phyloP scores from a whole-genome alignment of 2,797 vertebrate species.

The Hephaestus fuliginosus region DNA sequence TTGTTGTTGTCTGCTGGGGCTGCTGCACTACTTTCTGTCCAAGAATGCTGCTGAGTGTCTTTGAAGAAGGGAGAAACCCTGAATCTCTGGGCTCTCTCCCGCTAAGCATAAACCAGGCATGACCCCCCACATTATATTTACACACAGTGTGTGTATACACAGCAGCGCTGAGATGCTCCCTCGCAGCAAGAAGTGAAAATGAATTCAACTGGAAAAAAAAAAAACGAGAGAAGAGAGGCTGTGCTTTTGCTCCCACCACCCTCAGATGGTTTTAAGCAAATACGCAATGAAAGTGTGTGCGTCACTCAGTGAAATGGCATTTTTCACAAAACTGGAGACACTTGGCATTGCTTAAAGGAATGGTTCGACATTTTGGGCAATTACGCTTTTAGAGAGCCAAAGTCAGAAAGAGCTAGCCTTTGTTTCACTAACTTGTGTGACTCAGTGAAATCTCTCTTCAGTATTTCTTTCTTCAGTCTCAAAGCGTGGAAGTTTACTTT shows the following conservation, averaged over 20 bases:
- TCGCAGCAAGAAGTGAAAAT: slow-evolving; percentile 32
- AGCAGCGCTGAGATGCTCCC: slow-evolving; percentile 48
- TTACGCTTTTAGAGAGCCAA: background rate
- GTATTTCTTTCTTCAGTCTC: background rate
- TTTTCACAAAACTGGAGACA: slow-evolving; percentile 33
- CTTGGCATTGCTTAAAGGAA: slow-evolving; percentile 8
- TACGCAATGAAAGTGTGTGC: slow-evolving; percentile 61
- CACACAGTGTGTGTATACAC: slow-evolving; percentile 37
- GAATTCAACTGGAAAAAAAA: background rate
- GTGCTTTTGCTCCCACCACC: slow-evolving; percentile 63
- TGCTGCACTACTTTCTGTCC: slow-evolving; percentile 77
- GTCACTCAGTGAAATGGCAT: slow-evolving; percentile 6
- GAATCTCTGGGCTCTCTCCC: slow-evolving; percentile 53
- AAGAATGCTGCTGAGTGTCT: slow-evolving; percentile 75
- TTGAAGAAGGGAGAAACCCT: slow-evolving; percentile 60
- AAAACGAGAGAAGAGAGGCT: slow-evolving; percentile 60
- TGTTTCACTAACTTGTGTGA: background rate
- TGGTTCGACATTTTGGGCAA: background rate
- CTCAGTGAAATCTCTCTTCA: background rate
- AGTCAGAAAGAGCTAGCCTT: background rate
- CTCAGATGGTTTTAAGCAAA: slow-evolving; percentile 51
- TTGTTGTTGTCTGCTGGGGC: slow-evolving; percentile 82
- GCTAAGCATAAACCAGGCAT: slow-evolving; percentile 75
- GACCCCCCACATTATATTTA: slow-evolving; percentile 50
- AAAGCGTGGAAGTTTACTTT: background rate